A percentile compares a stretch with the other conserved stretches of the same genome.
These are phyloP conservation scores for Elephantulus edwardii DNA, from an alignment of 2,113 vertebrate species.

Conservation along the genomic window DNA sequence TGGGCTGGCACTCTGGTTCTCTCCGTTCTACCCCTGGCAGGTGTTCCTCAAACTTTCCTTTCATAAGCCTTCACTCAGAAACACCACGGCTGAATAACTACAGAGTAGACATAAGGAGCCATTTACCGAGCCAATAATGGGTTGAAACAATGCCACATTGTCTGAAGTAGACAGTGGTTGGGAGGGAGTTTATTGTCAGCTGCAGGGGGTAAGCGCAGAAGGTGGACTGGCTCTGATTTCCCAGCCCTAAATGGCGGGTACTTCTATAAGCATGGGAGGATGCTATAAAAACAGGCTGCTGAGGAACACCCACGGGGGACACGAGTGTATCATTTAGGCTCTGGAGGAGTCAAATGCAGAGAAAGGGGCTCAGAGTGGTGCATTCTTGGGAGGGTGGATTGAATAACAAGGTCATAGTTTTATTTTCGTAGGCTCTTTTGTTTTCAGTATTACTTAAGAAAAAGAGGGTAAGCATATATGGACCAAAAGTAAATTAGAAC, in stretches of 20 bases:
- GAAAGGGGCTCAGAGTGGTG: not conserved
- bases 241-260: not conserved
- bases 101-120: not conserved
- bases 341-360: not conserved
- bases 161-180: conserved; percentile 35
- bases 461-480: not conserved
- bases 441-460: conserved; percentile 46
- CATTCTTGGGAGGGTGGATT: not conserved
- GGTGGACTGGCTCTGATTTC: conserved; percentile 25
- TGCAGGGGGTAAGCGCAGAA: not conserved
- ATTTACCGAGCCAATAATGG: not conserved
- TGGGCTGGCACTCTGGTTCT: not conserved
- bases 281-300: conserved; percentile 33
- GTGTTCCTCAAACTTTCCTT: not conserved
- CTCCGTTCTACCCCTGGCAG: not conserved
- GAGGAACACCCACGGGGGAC: conserved; percentile 19
- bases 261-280: conserved; percentile 33
- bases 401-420: not conserved
- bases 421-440: not conserved
- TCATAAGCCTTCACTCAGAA: not conserved
- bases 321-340: not conserved
- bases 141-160: conserved; percentile 13
- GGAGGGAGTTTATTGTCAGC: conserved; percentile 43
- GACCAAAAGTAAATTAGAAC: not conserved
- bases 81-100: not conserved